Percentiles rank a stretch among this genome's conserved stretches.
These are phyloP conservation scores for Tenthredo livida DNA, from an alignment of 2,888 invertebrate species.

Conservation along the genomic window DNA sequence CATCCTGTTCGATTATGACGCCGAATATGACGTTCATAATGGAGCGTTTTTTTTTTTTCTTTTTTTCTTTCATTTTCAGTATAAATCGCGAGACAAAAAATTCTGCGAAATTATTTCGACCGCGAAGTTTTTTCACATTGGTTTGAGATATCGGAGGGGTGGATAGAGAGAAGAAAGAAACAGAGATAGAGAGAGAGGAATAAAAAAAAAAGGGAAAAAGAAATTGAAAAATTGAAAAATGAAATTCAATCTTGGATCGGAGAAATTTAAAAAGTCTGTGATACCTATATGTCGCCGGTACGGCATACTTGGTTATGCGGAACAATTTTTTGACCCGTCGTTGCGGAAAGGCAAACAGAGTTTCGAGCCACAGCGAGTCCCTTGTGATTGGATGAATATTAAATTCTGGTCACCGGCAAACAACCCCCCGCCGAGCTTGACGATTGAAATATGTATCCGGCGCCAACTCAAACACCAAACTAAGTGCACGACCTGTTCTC, in stretches of 20 bases:
- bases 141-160: not conserved
- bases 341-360: constrained; percentile 65
- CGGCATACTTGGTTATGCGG: constrained; percentile 54
- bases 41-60: too few relatives aligned
- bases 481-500: constrained; percentile 66
- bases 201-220: not conserved
- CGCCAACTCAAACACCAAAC: constrained; percentile 73
- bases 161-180: not conserved
- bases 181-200: not conserved
- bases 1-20: not conserved
- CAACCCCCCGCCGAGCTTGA: constrained; percentile 65
- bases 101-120: not conserved
- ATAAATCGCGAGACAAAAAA: not conserved
- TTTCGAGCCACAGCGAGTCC: constrained; percentile 56
- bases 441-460: constrained; percentile 76
- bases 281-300: constrained; percentile 18
- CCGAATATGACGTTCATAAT: not conserved
- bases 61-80: not conserved
- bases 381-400: constrained; percentile 76
- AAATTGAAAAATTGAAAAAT: constrained; percentile 28
- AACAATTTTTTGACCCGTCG: constrained; percentile 66
- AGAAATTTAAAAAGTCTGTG: constrained; percentile 34
- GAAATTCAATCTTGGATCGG: constrained; percentile 27
- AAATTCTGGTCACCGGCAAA: constrained; percentile 76
- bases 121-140: not conserved